These are phyloP conservation scores for Xiphorhynchus elegans DNA, from an alignment of 2,113 vertebrate genomes.

Conservation along the genomic window DNA sequence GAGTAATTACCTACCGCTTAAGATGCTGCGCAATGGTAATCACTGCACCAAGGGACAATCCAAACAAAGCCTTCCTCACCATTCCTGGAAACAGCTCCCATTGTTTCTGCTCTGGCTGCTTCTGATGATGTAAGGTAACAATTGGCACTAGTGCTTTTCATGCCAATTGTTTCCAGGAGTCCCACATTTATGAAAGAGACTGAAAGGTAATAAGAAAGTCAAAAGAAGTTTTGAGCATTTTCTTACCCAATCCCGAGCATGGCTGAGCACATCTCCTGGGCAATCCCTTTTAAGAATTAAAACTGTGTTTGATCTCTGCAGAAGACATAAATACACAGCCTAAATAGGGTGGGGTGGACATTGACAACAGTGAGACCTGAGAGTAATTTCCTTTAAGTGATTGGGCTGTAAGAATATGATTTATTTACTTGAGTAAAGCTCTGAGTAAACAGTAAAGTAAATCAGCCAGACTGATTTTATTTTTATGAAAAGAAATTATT, in stretches of 20 bases:
- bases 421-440: background rate
- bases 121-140: background rate
- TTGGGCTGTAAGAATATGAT: background rate
- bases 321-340: background rate
- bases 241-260: background rate
- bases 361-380: background rate
- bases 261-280: background rate
- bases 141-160: background rate
- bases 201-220: background rate
- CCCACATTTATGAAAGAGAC: background rate
- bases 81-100: conserved; percentile 7
- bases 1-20: background rate
- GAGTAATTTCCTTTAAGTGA: background rate
- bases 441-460: no score
- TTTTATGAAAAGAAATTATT: background rate
- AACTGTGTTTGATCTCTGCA: background rate
- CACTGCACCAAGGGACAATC: background rate
- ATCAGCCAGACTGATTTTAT: background rate
- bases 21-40: background rate
- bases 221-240: background rate
- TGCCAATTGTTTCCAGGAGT: background rate
- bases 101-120: conserved; percentile 31
- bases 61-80: conserved; percentile 43
- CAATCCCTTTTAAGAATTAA: background rate
- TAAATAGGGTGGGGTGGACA: background rate